phyloP scores from a whole-genome alignment of 2,113 vertebrate species.

The Pachypanchax playfairii region DNA sequence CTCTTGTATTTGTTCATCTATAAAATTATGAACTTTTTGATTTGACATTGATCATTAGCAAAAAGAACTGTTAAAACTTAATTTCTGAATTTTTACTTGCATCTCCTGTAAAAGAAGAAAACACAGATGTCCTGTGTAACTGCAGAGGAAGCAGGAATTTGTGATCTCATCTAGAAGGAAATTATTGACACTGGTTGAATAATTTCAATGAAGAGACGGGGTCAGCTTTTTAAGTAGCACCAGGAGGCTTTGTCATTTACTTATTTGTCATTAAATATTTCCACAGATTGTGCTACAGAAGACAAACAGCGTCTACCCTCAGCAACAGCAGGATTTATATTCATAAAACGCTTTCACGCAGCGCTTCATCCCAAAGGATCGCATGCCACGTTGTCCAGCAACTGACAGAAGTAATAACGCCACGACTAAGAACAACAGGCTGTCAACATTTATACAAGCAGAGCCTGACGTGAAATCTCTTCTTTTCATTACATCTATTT shows the following conservation, averaged over 20 bases:
- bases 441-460: background rate
- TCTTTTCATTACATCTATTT: background rate
- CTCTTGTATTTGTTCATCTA: too few relatives aligned
- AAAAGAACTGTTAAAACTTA: background rate
- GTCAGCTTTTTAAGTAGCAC: slow-evolving; percentile 1
- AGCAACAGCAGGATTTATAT: slow-evolving; percentile 10
- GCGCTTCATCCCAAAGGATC: background rate
- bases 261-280: slow-evolving; percentile 8
- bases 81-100: background rate
- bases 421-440: background rate
- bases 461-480: background rate
- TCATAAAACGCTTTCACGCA: background rate
- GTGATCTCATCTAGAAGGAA: slow-evolving; percentile 1
- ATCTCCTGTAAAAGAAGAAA: slow-evolving; percentile 1
- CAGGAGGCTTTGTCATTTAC: slow-evolving; percentile 5
- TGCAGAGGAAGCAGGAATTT: background rate
- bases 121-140: slow-evolving; percentile 4
- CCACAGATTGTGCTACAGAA: background rate
- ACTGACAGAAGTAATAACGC: slow-evolving; percentile 7
- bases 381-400: background rate
- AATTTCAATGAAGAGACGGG: slow-evolving; percentile 9
- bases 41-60: too few relatives aligned
- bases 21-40: too few relatives aligned
- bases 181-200: slow-evolving; percentile 19
- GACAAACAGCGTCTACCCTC: background rate